These are phyloP conservation scores for Neelides folsomi DNA, from an alignment of 2,888 invertebrate species.

Conservation along the genomic window DNA sequence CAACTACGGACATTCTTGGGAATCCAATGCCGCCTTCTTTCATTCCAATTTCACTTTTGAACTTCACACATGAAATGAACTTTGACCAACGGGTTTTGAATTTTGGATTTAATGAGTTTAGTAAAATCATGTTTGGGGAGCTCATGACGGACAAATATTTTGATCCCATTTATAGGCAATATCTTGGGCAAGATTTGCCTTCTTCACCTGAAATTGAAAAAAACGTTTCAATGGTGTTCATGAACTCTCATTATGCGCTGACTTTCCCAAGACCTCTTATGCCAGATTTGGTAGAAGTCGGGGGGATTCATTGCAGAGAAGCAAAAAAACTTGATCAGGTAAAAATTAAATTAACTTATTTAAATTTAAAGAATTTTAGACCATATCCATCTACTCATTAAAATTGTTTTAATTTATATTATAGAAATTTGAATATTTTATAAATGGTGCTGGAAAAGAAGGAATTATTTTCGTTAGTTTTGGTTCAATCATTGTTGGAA, in stretches of 20 bases:
- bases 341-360: constrained; percentile 19
- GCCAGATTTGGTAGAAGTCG: constrained; percentile 29
- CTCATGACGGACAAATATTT: background rate
- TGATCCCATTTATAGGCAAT: constrained; percentile 3
- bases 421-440: constrained; percentile 23
- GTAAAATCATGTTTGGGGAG: background rate
- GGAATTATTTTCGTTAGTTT: constrained; percentile 74
- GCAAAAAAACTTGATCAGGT: constrained; percentile 56
- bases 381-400: background rate
- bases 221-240: constrained; percentile 30
- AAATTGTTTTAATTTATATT: background rate
- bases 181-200: constrained; percentile 19
- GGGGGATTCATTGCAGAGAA: constrained; percentile 47
- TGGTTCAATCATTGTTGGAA: constrained; percentile 69
- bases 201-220: constrained; percentile 24
- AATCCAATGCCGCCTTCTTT: constrained; percentile 13
- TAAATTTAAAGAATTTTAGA: background rate
- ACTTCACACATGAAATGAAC: constrained; percentile 10
- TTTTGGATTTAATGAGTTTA: background rate
- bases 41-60: constrained; percentile 10
- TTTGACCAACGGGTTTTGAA: constrained; percentile 12
- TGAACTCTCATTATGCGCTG: constrained; percentile 29
- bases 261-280: constrained; percentile 22
- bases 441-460: constrained; percentile 42
- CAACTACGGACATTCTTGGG: constrained; percentile 4